These are phyloP conservation scores for Clupea harengus DNA, from an alignment of 2,113 vertebrate genomes.

Conservation along the genomic window DNA sequence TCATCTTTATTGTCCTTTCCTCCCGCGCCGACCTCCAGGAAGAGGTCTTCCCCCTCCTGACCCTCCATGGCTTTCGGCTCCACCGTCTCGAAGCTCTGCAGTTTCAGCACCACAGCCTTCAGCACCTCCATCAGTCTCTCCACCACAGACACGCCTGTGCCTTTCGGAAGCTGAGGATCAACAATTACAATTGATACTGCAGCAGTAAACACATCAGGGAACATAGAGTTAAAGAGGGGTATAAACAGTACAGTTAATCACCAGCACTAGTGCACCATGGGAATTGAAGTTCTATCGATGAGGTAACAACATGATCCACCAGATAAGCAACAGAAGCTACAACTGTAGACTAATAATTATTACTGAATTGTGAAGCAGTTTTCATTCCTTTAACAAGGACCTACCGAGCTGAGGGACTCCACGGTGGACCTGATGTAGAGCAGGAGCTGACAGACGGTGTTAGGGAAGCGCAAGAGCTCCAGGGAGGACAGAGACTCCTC, in stretches of 20 bases:
- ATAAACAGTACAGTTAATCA: not conserved
- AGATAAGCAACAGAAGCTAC: not conserved
- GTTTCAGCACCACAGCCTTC: constrained; percentile 64
- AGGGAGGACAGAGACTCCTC: constrained; percentile 60
- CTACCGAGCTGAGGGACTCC: constrained; percentile 79
- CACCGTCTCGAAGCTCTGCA: constrained; percentile 52
- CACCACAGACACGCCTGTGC: constrained; percentile 60
- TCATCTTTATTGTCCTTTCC: constrained; percentile 54
- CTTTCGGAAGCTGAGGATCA: constrained; percentile 68
- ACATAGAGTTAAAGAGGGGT: not conserved
- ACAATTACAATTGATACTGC: not conserved
- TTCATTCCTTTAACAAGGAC: not conserved
- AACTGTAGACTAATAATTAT: not conserved
- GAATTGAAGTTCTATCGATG: too few relatives aligned
- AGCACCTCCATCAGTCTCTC: constrained; percentile 73
- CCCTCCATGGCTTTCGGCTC: constrained; percentile 14
- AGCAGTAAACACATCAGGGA: too few relatives aligned
- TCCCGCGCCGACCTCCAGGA: constrained; percentile 67
- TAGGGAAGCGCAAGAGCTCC: constrained; percentile 57
- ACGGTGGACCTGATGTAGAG: constrained; percentile 82
- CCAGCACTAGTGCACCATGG: not conserved
- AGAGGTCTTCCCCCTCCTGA: constrained; percentile 66
- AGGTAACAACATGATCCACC: too few relatives aligned
- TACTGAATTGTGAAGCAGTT: not conserved
- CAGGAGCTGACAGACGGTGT: constrained; percentile 78